Conservation (phyloP, 2,113 vertebrate species). For the Tenrec ecaudatus region DNA sequence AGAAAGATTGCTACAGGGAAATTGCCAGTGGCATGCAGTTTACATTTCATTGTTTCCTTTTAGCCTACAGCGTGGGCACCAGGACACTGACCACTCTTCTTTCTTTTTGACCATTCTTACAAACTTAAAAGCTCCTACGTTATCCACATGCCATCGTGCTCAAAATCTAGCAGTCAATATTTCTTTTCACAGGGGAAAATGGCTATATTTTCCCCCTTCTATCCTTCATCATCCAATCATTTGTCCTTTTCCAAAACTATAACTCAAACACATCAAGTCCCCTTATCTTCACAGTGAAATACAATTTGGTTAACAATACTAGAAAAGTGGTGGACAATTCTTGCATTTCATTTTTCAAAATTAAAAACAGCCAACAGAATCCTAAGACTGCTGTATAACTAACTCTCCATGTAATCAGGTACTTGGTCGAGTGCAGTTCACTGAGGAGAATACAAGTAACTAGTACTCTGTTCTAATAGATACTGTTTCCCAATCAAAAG, state of each 20-base stretch:
- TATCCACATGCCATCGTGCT: not conserved
- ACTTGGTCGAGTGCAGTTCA: not conserved
- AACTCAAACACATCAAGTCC: slow-evolving; percentile 33
- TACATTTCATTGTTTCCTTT: not conserved
- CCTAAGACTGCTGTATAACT: not conserved
- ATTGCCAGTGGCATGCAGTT: not conserved
- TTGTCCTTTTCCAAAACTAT: slow-evolving; percentile 4
- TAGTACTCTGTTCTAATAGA: slow-evolving; percentile 13
- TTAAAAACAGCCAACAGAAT: not conserved
- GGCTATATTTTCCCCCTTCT: not conserved
- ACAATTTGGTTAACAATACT: not conserved
- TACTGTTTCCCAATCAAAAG: slow-evolving; percentile 13
- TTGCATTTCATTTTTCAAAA: too few species aligned
- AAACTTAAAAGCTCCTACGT: slow-evolving; percentile 44
- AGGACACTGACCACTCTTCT: not conserved
- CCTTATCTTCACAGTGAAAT: slow-evolving; percentile 37
- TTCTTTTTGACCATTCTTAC: not conserved
- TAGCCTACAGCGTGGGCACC: not conserved
- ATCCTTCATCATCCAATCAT: slow-evolving; percentile 4
- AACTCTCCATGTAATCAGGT: slow-evolving; percentile 2
- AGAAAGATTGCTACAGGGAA: slow-evolving; percentile 26
- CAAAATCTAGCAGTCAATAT: slow-evolving; percentile 31
- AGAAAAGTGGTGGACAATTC: not conserved
- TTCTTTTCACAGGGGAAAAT: not conserved
- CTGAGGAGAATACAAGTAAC: not conserved